Evolutionary conservation across 2,113 vertebrate genomes (phyloP).

Genomic region (Coturnix japonica): DNA sequence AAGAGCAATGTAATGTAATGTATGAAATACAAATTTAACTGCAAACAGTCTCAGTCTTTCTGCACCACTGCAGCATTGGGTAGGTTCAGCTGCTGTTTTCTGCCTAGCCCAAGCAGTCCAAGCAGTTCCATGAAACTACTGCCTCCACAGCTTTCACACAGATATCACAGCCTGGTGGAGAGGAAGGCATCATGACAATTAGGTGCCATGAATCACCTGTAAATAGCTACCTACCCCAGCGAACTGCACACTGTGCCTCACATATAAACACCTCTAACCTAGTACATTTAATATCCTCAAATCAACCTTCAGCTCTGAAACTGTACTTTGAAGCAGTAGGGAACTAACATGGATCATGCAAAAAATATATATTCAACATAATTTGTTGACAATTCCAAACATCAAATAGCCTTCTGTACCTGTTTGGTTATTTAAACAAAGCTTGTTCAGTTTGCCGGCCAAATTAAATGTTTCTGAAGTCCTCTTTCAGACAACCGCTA

Average conservation of each 20-base stretch:
- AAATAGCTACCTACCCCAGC: neutral
- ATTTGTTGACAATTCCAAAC: neutral
- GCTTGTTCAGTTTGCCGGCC: slow-evolving; percentile 20
- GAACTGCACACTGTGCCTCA: neutral
- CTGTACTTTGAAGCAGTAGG: neutral
- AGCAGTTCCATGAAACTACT: neutral
- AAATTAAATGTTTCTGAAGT: slow-evolving; percentile 30
- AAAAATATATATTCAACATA: neutral
- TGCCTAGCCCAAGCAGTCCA: neutral
- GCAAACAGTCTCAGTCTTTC: neutral
- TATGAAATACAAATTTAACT: neutral
- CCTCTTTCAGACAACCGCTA: neutral
- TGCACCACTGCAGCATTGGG: neutral
- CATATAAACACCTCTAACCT: neutral
- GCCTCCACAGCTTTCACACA: neutral
- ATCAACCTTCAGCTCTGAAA: neutral
- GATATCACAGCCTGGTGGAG: neutral
- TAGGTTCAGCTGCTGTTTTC: neutral
- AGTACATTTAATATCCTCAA: neutral
- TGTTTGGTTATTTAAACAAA: slow-evolving; percentile 25
- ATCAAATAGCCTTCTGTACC: slow-evolving; percentile 28
- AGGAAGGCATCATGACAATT: neutral
- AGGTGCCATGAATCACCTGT: neutral
- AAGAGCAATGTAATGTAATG: neutral
- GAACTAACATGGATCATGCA: neutral